These are phyloP conservation scores for Homarus americanus DNA, from an alignment of 1,140 invertebrate species.

Conservation along the genomic window DNA sequence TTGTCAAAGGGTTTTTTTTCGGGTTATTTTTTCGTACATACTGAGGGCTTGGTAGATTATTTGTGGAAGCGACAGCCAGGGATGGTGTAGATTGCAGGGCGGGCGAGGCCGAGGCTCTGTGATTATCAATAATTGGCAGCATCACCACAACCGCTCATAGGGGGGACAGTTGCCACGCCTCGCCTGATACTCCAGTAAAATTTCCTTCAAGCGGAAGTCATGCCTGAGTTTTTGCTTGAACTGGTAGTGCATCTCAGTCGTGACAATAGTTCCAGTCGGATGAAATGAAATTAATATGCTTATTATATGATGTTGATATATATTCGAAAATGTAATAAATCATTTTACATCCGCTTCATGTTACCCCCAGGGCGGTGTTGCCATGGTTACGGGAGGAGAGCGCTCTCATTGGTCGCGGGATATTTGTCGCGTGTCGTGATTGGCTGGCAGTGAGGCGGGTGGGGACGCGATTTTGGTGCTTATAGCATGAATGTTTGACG, in stretches of 20 bases:
- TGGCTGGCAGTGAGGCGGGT: constrained; percentile 18
- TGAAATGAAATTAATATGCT: background rate
- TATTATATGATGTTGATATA: background rate
- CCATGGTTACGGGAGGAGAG: constrained; percentile 42
- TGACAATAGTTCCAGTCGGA: background rate
- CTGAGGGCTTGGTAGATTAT: background rate
- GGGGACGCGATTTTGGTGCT: constrained; percentile 32
- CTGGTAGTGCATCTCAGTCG: background rate
- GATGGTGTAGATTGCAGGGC: constrained; percentile 21
- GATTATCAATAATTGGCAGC: constrained; percentile 72
- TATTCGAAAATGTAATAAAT: background rate
- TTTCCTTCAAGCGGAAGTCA: background rate
- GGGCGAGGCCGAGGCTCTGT: constrained; percentile 32
- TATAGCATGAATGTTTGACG: constrained; percentile 45
- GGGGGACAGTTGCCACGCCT: constrained; percentile 10
- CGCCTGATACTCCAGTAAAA: background rate
- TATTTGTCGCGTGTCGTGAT: constrained; percentile 37
- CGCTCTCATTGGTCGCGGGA: constrained; percentile 41
- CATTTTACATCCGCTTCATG: constrained; percentile 19
- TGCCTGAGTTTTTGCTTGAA: background rate
- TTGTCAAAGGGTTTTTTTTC: background rate
- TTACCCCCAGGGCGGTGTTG: constrained; percentile 37
- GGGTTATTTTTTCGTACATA: background rate
- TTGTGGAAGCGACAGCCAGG: background rate
- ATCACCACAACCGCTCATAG: constrained; percentile 54